Percentiles rank a stretch among this genome's conserved stretches.
phyloP scores from a whole-genome alignment of 2,888 invertebrate species.

The Thecocarcelia acutangulata region DNA sequence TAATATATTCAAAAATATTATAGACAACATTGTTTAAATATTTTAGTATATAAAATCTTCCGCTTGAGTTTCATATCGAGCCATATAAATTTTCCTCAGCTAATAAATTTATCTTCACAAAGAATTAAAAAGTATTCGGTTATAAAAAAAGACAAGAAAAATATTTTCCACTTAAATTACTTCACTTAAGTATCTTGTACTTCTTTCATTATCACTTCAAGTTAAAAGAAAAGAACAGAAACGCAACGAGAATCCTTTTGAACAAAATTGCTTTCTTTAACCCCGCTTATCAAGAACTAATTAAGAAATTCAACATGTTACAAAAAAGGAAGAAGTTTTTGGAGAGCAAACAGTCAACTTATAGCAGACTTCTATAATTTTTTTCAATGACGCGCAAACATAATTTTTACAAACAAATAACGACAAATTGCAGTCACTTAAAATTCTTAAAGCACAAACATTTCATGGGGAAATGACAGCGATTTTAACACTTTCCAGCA shows the following conservation, averaged over 20 bases:
- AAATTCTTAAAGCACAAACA: slow-evolving; percentile 63
- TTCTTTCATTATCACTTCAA: slow-evolving; percentile 40
- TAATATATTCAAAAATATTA: too few species aligned
- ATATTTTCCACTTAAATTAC: slow-evolving; percentile 46
- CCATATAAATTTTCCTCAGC: too few species aligned
- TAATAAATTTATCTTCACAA: too few species aligned
- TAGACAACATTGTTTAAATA: too few species aligned
- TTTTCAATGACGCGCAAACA: slow-evolving; percentile 15
- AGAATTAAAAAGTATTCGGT: not conserved
- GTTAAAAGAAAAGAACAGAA: not conserved
- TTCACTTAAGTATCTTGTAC: slow-evolving; percentile 18
- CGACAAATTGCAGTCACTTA: slow-evolving; percentile 65
- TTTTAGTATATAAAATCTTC: too few species aligned
- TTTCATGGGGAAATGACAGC: slow-evolving; percentile 53
- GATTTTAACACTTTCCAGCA: slow-evolving; percentile 50
- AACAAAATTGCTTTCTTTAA: slow-evolving; percentile 37
- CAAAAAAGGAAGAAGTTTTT: slow-evolving; percentile 4
- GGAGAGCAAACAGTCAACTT: slow-evolving; percentile 1
- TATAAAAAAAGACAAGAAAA: not conserved
- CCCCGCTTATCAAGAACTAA: slow-evolving; percentile 57
- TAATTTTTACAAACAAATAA: slow-evolving; percentile 49
- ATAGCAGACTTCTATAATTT: not conserved
- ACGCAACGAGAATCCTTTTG: slow-evolving; percentile 49
- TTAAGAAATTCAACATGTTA: slow-evolving; percentile 55
- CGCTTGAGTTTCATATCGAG: too few species aligned